A percentile compares a stretch with the other conserved stretches of the same genome.
phyloP scores from a whole-genome alignment of 2,797 vertebrate species.

The Carduelis carduelis region DNA sequence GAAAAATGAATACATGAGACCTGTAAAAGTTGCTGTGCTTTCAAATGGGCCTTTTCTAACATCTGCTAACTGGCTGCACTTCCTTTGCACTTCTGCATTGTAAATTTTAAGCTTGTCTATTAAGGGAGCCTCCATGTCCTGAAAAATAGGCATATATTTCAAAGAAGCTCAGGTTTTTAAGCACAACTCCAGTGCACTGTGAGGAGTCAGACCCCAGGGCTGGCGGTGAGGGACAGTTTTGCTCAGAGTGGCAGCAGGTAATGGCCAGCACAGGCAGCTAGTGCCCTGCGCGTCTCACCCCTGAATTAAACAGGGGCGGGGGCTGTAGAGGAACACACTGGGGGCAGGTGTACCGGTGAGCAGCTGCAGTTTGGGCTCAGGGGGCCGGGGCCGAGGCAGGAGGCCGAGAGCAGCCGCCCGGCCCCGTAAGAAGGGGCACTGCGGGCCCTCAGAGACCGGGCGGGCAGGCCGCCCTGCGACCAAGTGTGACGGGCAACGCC shows the following conservation, averaged over 20 bases:
- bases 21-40: not conserved
- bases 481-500: rapidly evolving
- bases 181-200: rapidly evolving
- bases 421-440: rapidly evolving
- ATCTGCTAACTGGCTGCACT: not conserved
- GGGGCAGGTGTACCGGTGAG: not conserved
- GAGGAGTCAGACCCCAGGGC: not conserved
- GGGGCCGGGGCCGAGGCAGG: not conserved
- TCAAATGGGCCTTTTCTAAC: not conserved
- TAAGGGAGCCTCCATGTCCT: not conserved
- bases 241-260: not conserved
- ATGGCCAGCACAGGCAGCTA: not conserved
- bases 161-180: not conserved
- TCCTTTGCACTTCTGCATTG: not conserved
- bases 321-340: rapidly evolving
- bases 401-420: rapidly evolving
- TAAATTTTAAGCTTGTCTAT: not conserved
- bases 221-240: not conserved
- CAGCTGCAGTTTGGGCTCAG: not conserved
- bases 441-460: rapidly evolving
- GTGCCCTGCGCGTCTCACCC: not conserved
- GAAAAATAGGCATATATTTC: not conserved
- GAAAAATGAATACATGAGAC: not conserved
- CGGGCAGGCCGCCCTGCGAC: rapidly evolving
- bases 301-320: rapidly evolving